Base-by-base conservation (phyloP, 92 coral and sea anemone genomes). In the Phenganax stokvisi region DNA sequence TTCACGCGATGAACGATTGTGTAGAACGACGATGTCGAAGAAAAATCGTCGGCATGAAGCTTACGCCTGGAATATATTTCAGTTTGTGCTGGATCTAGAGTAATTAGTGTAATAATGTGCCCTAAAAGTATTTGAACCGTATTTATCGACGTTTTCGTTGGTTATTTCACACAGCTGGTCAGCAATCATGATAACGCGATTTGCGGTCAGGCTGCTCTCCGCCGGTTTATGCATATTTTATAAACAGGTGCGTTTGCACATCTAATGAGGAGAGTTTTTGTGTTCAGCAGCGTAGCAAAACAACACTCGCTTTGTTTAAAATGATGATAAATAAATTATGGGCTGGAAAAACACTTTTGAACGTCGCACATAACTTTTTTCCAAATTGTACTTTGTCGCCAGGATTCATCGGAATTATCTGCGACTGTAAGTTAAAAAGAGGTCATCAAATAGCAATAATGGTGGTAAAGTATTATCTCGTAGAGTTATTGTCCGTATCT, bases 91-190 rank as follows among this genome's bases (percentile, higher is more conserved):
- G 47, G 63, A 77, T 55, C 80, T 47, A 8, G 9, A 54, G 44
- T 55, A 9, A 51, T 51, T 12, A 63, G 55, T 51, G 13, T 12
- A 17, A 79, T 54, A 29, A 15, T 68, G 73, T 51, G 56, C 71
- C 63, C 25, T 63, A 62, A 64, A 64, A 15, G 13, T 64, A 61
- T 30, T 52, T 76, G 64, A 7, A 16, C 47, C 30, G 37, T 63
- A 27, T 51, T 79, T 79, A 61, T 67, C 62, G 83, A 64, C 74
- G 54, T 37, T 79, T 61, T 12, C 73, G 68, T 79, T 79, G 63
- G 83, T 79, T 62, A 69, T 64, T 63, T 62, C 62, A 74, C 83
- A 79, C 83, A 79, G 83, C 72, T 79, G 83, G 83, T 79, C 74
- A 79, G 69, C 69, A 17, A 63, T 16, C 51, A 44, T 79, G 83